Base-by-base conservation (phyloP, 2,113 vertebrate genomes). In the Nipponia nippon region DNA sequence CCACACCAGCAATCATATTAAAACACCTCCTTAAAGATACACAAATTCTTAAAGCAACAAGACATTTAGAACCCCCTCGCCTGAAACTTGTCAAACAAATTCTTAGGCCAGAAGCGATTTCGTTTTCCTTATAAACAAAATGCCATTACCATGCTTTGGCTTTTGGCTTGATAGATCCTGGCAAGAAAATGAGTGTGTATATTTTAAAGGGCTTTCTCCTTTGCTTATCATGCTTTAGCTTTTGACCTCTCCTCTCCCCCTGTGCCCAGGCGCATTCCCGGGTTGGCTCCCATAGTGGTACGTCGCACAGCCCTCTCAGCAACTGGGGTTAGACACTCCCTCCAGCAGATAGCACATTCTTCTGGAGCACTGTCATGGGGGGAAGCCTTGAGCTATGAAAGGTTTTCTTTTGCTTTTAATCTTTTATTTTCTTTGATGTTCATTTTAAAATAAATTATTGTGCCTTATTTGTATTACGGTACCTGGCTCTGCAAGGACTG, bases 341-440 rank as follows among this genome's bases (percentile, higher is more conserved):
- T 76, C 56, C 77, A 80, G 76, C 63, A 95, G 86, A 96, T 66
- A 97, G 89, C 77, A 92, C 83, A 84, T 92, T 97, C 91, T 95
- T 95, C 89, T 82, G 65, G 26, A 94, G 71, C 61, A 79, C 55
- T 92, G 62, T 72, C 93, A 94, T 55, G 77, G 76, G 72, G 27
- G 73, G 70, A 94, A 87, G 58, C 26, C 42, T 87, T 2, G n/a
- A 86, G 76, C 55, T 78, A 46, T 66, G 91, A 83, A 87, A 87
- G 67, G 32, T 75, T 92, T 90, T 92, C 42, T 92, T 92, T 78
- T 46, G 21, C 50, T 83, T 86, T 93, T 92, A 93, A 89, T 90
- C 46, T 94, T 89, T 86, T 62, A 88, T 93, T 94, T 88, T 92
- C 89, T 97, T 97, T 95, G 83, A 96, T 94, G 94, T 95, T 87